Conservation (phyloP, 2,797 vertebrate genomes). For the Parauchenoglanis ngamensis region DNA sequence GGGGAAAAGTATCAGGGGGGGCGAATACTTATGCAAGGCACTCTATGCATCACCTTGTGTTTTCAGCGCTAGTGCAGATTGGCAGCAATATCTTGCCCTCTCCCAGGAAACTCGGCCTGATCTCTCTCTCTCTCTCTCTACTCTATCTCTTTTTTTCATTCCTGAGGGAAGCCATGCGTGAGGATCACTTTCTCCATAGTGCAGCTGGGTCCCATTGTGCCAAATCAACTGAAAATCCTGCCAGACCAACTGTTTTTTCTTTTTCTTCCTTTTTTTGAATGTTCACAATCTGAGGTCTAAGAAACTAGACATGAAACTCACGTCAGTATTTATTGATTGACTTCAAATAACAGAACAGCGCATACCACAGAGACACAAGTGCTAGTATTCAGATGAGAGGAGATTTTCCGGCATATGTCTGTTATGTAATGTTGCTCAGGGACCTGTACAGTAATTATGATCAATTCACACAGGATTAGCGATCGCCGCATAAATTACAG, state of each 20-base stretch:
- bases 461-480: background rate
- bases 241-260: slow-evolving; percentile 11
- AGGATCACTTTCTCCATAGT: slow-evolving; percentile 25
- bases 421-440: background rate
- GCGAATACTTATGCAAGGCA: background rate
- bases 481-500: background rate
- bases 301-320: slow-evolving; percentile 8
- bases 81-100: slow-evolving; percentile 40
- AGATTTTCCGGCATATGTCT: background rate
- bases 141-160: slow-evolving; percentile 1
- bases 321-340: slow-evolving; percentile 7
- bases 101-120: background rate
- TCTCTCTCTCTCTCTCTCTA: slow-evolving; percentile 8
- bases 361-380: background rate
- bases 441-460: background rate
- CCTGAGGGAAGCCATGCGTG: slow-evolving; percentile 48
- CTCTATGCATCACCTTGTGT: background rate
- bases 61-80: slow-evolving; percentile 8
- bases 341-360: background rate
- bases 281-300: slow-evolving; percentile 12
- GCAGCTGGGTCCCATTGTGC: slow-evolving; percentile 51
- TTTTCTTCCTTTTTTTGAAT: too few species aligned
- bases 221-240: slow-evolving; percentile 44
- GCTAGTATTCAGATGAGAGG: background rate
- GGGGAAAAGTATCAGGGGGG: background rate